These are phyloP conservation scores for Girardia tigrina DNA, from an alignment of 2,888 invertebrate species.

Conservation along the genomic window DNA sequence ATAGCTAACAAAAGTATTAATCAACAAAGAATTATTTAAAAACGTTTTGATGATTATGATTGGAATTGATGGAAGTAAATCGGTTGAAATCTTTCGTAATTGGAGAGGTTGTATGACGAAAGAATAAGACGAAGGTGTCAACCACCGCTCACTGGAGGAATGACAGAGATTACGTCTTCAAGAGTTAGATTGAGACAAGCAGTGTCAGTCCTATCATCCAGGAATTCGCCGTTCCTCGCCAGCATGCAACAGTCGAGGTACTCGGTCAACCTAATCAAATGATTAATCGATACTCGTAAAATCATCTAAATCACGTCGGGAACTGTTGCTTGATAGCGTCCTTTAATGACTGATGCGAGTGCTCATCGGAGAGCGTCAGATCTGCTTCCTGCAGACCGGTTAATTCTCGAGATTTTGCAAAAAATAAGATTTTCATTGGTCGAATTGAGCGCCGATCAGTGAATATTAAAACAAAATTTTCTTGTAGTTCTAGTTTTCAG, in stretches of 20 bases:
- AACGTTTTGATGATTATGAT: no score
- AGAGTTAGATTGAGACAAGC: not conserved
- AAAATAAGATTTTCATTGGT: constrained; percentile 10
- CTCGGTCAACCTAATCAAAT: not conserved
- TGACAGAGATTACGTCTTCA: not conserved
- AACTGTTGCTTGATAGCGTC: not conserved
- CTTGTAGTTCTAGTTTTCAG: no score
- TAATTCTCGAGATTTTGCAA: not conserved
- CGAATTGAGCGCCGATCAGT: no score
- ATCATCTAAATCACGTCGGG: not conserved
- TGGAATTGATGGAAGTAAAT: no score
- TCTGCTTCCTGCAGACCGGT: not conserved
- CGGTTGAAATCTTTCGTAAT: no score
- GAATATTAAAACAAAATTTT: no score
- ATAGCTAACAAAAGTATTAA: no score
- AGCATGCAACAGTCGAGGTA: not conserved
- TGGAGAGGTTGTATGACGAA: no score
- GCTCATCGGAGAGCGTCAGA: not conserved
- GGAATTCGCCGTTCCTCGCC: not conserved
- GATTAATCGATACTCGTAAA: not conserved
- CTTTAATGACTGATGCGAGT: not conserved
- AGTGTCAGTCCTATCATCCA: not conserved
- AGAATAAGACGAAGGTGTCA: no score
- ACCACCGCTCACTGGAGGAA: not conserved
- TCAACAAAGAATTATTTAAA: no score